phyloP scores from a whole-genome alignment of 2,113 vertebrate species.

The Albula glossodonta region DNA sequence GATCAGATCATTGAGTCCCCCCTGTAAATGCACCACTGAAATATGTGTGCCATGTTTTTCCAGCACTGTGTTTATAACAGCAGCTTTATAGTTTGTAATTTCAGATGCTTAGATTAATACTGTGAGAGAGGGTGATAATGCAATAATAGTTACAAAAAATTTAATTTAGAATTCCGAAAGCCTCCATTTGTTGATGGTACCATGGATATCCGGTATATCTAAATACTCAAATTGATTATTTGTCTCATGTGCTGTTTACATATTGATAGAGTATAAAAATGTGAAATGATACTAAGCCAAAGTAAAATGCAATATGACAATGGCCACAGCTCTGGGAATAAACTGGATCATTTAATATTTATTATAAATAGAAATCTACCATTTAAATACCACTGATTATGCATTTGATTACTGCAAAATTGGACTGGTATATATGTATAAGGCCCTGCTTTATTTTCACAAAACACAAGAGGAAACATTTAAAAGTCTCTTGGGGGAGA shows the following conservation, averaged over 20 bases:
- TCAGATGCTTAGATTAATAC: background rate
- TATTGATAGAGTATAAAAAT: background rate
- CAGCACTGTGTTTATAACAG: background rate
- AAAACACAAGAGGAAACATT: constrained; percentile 42
- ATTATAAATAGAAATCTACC: background rate
- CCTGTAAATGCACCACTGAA: background rate
- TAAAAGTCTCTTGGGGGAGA: constrained; percentile 46
- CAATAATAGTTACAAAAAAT: background rate
- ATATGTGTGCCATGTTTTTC: background rate
- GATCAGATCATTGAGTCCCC: background rate
- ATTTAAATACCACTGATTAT: background rate
- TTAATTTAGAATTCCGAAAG: background rate
- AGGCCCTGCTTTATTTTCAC: constrained; percentile 51
- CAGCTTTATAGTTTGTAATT: background rate
- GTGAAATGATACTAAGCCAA: background rate
- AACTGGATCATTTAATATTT: background rate
- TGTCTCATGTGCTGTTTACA: background rate
- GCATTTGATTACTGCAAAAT: background rate
- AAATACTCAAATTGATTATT: background rate
- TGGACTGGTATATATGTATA: constrained; percentile 13
- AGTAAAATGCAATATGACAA: background rate
- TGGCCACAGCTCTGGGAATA: background rate
- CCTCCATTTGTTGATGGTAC: too few relatives aligned
- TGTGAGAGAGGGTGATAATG: background rate
- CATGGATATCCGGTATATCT: background rate